Conservation (phyloP, 2,797 vertebrate species). For the Thaleichthys pacificus region DNA sequence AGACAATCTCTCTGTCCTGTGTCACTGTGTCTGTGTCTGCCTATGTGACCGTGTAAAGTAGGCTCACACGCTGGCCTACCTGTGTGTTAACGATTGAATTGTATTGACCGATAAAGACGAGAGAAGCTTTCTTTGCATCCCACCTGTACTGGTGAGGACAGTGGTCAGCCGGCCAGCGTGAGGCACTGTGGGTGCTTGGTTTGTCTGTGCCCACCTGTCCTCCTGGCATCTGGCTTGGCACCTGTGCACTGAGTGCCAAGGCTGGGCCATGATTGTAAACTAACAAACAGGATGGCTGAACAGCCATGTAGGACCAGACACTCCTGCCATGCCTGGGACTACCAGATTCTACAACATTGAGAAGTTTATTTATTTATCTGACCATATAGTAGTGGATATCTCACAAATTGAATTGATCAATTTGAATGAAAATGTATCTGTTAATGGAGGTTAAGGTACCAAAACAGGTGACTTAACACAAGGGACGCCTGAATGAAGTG, state of each 20-base stretch:
- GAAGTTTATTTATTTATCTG: slow-evolving; percentile 68
- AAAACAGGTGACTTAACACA: slow-evolving; percentile 37
- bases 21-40: slow-evolving; percentile 59
- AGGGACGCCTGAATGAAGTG: slow-evolving; percentile 3
- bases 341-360: slow-evolving; percentile 60
- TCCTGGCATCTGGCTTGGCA: slow-evolving; percentile 34
- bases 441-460: slow-evolving; percentile 45
- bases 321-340: slow-evolving; percentile 45
- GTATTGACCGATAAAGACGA: slow-evolving; percentile 31
- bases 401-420: slow-evolving; percentile 48
- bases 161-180: slow-evolving; percentile 46
- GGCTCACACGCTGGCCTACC: slow-evolving; percentile 39
- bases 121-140: slow-evolving; percentile 34
- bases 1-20: slow-evolving; percentile 62
- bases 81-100: slow-evolving; percentile 39
- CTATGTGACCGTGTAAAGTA: slow-evolving; percentile 52
- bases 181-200: slow-evolving; percentile 54
- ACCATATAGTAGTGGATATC: slow-evolving; percentile 64
- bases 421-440: slow-evolving; percentile 39
- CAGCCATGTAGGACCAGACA: slow-evolving; percentile 48
- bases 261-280: slow-evolving; percentile 58
- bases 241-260: slow-evolving; percentile 58
- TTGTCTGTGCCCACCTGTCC: slow-evolving; percentile 55
- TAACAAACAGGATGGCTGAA: slow-evolving; percentile 39
- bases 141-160: slow-evolving; percentile 51